These are phyloP conservation scores for Marasmarcha lunaedactyla DNA, from an alignment of 2,888 invertebrate genomes.

Conservation along the genomic window DNA sequence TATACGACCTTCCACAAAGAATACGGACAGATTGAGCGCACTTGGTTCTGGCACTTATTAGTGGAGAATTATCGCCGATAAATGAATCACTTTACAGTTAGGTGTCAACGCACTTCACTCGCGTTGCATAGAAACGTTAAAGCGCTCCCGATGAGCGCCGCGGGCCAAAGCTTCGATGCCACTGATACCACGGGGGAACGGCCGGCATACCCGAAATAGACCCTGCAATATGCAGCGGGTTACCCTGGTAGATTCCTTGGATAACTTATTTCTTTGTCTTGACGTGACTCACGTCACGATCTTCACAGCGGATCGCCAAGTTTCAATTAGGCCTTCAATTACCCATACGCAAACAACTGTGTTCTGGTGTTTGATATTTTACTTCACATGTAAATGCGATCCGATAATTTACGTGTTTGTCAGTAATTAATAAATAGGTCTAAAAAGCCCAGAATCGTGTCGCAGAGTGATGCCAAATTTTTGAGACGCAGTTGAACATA, in stretches of 20 bases:
- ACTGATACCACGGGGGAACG: slow-evolving; percentile 52
- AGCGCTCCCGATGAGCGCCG: slow-evolving; percentile 42
- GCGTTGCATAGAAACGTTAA: slow-evolving; percentile 36
- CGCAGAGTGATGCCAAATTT: slow-evolving; percentile 48
- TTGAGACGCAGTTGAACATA: slow-evolving; percentile 26
- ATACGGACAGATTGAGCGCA: slow-evolving; percentile 36
- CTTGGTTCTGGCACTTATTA: slow-evolving; percentile 49
- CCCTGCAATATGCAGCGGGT: slow-evolving; percentile 57
- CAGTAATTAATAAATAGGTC: neutral
- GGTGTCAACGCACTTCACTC: slow-evolving; percentile 65
- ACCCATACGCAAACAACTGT: slow-evolving; percentile 4
- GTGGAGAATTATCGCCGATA: slow-evolving; percentile 37
- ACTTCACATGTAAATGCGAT: neutral
- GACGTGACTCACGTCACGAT: neutral
- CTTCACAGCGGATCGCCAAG: slow-evolving; percentile 4
- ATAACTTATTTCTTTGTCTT: neutral
- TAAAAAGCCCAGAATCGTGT: slow-evolving; percentile 2
- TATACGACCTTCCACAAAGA: slow-evolving; percentile 36
- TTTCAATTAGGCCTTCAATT: slow-evolving; percentile 17
- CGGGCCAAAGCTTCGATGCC: slow-evolving; percentile 39
- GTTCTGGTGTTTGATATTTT: neutral
- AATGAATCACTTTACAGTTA: slow-evolving; percentile 64
- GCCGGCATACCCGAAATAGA: slow-evolving; percentile 60
- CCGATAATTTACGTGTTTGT: neutral
- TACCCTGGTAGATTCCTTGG: slow-evolving; percentile 36